Conservation (phyloP, 2,113 vertebrate genomes). For the Argyrosomus japonicus region DNA sequence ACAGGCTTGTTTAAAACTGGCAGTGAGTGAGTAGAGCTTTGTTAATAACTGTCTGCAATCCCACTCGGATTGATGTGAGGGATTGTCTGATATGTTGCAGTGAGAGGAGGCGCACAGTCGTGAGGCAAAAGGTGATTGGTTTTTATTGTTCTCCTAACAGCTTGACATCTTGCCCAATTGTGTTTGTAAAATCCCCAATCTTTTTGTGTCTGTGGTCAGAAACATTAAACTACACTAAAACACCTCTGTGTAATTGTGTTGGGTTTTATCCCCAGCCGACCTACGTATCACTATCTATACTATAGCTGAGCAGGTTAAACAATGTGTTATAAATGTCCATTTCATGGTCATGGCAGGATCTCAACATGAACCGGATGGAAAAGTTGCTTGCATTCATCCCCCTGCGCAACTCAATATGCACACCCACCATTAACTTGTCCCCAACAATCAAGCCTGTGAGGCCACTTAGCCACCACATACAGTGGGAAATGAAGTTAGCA, state of each 20-base stretch:
- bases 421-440: not conserved
- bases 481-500: constrained; percentile 5
- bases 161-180: constrained; percentile 48
- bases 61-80: constrained; percentile 48
- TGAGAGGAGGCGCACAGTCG: constrained; percentile 33
- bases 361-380: not conserved
- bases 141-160: constrained; percentile 64
- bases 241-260: not conserved
- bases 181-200: constrained; percentile 55
- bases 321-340: not conserved
- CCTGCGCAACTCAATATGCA: not conserved
- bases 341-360: constrained; percentile 5
- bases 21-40: constrained; percentile 47
- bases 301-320: not conserved
- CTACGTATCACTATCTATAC: not conserved
- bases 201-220: constrained; percentile 33
- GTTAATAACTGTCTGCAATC: constrained; percentile 64
- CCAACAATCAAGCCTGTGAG: not conserved
- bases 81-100: constrained; percentile 42
- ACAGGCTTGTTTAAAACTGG: constrained; percentile 37
- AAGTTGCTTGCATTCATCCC: not conserved
- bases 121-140: constrained; percentile 56
- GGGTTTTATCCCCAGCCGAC: constrained; percentile 2
- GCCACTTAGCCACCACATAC: not conserved
- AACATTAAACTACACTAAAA: constrained; percentile 12